Base-by-base conservation (phyloP, 2,888 invertebrate genomes). In the Sphecodes monilicornis region DNA sequence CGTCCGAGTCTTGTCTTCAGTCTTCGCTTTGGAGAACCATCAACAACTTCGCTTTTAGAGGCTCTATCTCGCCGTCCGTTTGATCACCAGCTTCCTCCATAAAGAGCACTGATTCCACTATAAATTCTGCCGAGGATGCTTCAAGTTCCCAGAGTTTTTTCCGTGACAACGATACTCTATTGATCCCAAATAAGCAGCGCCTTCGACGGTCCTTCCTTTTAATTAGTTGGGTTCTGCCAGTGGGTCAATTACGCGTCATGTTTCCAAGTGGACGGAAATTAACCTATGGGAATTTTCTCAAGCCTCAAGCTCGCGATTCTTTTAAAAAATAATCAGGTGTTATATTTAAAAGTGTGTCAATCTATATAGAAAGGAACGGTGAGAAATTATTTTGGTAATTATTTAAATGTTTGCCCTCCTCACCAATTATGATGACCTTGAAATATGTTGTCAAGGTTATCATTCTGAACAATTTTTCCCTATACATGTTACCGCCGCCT, bases 21-120 rank as follows among this genome's bases (percentile, higher is more conserved):
- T 29, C 32, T 41, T 22, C 8, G 29, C 57, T 57, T 57, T 29
- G 8, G 16, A 66, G 46, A n/a, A 68, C 36, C 46, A 66, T 39
- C 76, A 11, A 39, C 68, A 68, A 68, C 66, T 54, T 76, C 64
- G 29, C 36, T 68, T 68, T 50, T 39, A 68, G 10, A 50, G 26
- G 13, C 60, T 26, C 3, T 39, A 60, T 22, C n/a, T 57, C 43
- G 43, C 4, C 43, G 54, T 69, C 39, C n/a, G 18, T 68, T 79
- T 54, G 71, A 60, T 43, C 50, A 54, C 64, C 1, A 3, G 26
- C 26, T 69, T 22, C 39, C 68, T 39, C 39, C 39, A 16, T 64
- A 18, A 64, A 64, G 66, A 66, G 66, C 36, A 36, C 66, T 18
- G 66, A 66, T 66, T 36, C 32, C 18, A 22, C 32, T 66, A 32